Evolutionary conservation across 2,797 vertebrate genomes (phyloP), one percentile per base, ranked within the genome.

Genomic region (Nothura maculosa): DNA sequence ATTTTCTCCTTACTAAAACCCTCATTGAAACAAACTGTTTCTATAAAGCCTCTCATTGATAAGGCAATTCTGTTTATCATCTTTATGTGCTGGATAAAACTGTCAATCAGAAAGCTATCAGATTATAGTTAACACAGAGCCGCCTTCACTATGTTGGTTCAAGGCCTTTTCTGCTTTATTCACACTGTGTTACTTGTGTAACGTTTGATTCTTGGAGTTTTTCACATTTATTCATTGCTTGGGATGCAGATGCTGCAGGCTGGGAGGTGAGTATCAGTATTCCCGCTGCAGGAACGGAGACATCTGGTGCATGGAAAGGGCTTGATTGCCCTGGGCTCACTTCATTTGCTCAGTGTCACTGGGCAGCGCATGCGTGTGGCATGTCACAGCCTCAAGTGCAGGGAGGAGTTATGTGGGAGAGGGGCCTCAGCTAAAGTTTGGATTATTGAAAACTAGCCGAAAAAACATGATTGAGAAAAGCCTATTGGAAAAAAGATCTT

Each of bases 141-240:
- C 66, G 38, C 72, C 48, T 70, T 67, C 67, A 61, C 47, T 57
- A 18, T 48, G 30, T 67, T 42, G 30, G 32, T 85, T 81, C 67
- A 67, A 84, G 57, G 12, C 73, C 45, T 27, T 6, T 91, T 63
- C 63, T 45, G 3, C 81, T 91, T 89, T 85, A 42, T 43, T 79
- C 47, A 48, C 38, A 25, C 25, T 7, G 12, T 81, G 43, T 55
- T 60, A 13, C 12, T 91, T 81, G 43, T 80, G 28, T 63, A 82
- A 61, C 45, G 70, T 85, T 84, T 0, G 0, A 54, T 70, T 88
- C 55, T 76, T 32, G 48, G 70, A 89, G 78, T 84, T 84, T 34
- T 69, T 92, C 12, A 57, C 67, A 67, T 62, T 91, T 85, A 30
- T 73, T 91, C 38, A 28, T 92, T 88, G 5, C 5, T 79, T 87